Percentiles rank a stretch among this genome's conserved stretches.
Conservation (phyloP, 1,140 invertebrate genomes). For the Venturia canescens region DNA sequence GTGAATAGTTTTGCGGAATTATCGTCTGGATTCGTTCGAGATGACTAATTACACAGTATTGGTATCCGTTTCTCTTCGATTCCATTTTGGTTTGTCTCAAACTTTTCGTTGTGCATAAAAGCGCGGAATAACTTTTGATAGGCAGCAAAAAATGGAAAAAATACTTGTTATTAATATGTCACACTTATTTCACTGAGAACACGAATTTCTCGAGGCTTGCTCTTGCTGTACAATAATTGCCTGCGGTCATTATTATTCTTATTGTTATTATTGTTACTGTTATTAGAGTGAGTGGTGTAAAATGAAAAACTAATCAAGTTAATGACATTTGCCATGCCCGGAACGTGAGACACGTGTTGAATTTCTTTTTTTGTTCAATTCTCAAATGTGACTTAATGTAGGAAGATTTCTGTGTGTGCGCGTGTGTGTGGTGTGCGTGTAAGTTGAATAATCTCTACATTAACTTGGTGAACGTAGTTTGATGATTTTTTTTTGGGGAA, state of each 20-base stretch:
- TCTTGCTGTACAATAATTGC: constrained; percentile 43
- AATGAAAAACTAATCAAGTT: not conserved
- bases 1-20: too few species aligned
- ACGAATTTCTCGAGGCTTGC: constrained; percentile 39
- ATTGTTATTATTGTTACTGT: constrained; percentile 33
- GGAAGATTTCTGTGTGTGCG: constrained; percentile 15
- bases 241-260: constrained; percentile 37
- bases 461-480: constrained; percentile 38
- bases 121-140: not conserved
- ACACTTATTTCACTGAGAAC: constrained; percentile 39
- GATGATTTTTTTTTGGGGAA: constrained; percentile 58
- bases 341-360: constrained; percentile 4
- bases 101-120: not conserved
- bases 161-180: not conserved
- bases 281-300: constrained; percentile 32
- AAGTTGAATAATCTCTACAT: constrained; percentile 40
- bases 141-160: not conserved
- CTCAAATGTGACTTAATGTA: constrained; percentile 27
- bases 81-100: not conserved
- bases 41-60: not conserved
- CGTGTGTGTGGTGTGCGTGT: constrained; percentile 31
- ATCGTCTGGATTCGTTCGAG: not conserved
- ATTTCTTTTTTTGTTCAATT: constrained; percentile 29
- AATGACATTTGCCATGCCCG: constrained; percentile 17
- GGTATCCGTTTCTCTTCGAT: not conserved